Evolutionary conservation across 1,140 invertebrate species (phyloP), one percentile per base, ranked within the genome.

Genomic region (Bombus polaris): DNA sequence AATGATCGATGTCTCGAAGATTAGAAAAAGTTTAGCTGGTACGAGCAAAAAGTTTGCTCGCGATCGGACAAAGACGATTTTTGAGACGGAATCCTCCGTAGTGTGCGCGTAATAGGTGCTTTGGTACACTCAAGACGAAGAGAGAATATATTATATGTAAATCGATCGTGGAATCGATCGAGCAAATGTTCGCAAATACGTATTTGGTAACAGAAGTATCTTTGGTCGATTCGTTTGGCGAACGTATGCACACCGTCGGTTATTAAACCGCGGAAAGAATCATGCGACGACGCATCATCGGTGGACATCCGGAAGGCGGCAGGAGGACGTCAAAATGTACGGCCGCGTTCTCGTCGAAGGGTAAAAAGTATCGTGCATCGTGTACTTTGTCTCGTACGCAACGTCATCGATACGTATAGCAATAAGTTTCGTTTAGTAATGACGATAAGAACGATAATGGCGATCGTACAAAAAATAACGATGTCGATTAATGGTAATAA

Each of bases 391-490:
- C 35, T 59, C 22, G 39, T n/a, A 25, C 15, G 59, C 28, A 32
- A 42, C 35, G 9, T 62, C 47, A 44, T n/a, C 3, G 13, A n/a
- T 42, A 9, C 1, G 12, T n/a, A 47, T 47, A 22, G 10, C n/a
- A 39, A 44, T 81, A 25, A 39, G 66, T 59, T 57, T 47, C 25
- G 39, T 66, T 62, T 66, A 28, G 22, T 47, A 44, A 82, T 72
- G 42, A 74, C 37, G 53, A 83, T 86, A 82, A 82, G 62, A 76
- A 78, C 72, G 75, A 73, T 68, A 87, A 70, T 81, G 44, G 62
- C 62, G 68, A 81, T 86, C 68, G 82, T 87, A 91, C 81, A 91
- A 90, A 88, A 87, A 85, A 91, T 91, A 93, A 92, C 83, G 88
- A 87, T 86, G 85, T 86, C 81, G 71, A 87, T 71, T 8, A 44